phyloP scores from a whole-genome alignment of 2,113 vertebrate species.

The Lamprologus lemairii region DNA sequence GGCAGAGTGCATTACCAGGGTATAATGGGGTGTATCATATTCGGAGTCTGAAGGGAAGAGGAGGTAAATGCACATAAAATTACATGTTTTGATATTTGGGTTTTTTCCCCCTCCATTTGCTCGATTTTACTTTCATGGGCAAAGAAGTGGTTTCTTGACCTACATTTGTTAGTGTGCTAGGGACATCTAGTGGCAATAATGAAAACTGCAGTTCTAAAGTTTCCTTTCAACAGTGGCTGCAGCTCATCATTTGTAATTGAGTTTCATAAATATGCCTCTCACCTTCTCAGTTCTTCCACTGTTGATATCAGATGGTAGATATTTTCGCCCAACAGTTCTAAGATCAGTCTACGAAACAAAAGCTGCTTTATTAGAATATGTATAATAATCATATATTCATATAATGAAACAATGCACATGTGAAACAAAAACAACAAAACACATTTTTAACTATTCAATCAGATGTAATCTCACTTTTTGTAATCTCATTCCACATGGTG shows the following conservation, averaged over 20 bases:
- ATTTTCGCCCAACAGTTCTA: conserved; percentile 87
- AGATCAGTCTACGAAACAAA: conserved; percentile 85
- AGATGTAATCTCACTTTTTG: not conserved
- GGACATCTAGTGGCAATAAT: conserved; percentile 57
- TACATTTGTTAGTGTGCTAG: conserved; percentile 3
- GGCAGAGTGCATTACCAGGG: not conserved
- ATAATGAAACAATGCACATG: not conserved
- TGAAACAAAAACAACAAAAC: not conserved
- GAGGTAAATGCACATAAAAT: not conserved
- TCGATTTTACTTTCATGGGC: not conserved
- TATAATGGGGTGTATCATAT: not conserved
- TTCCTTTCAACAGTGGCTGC: not conserved
- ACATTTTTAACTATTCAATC: not conserved
- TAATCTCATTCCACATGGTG: not conserved
- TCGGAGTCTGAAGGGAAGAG: not conserved
- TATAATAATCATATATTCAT: not conserved
- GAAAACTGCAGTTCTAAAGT: conserved; percentile 4
- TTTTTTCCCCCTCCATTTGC: not conserved
- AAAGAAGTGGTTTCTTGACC: not conserved
- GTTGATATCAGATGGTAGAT: conserved; percentile 89
- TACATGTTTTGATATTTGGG: not conserved
- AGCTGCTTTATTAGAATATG: not conserved
- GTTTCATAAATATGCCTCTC: conserved; percentile 17
- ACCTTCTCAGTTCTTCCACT: conserved; percentile 94
- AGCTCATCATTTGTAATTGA: not conserved